Base-by-base conservation (phyloP, 2,113 vertebrate genomes). In the Eolophus roseicapilla region DNA sequence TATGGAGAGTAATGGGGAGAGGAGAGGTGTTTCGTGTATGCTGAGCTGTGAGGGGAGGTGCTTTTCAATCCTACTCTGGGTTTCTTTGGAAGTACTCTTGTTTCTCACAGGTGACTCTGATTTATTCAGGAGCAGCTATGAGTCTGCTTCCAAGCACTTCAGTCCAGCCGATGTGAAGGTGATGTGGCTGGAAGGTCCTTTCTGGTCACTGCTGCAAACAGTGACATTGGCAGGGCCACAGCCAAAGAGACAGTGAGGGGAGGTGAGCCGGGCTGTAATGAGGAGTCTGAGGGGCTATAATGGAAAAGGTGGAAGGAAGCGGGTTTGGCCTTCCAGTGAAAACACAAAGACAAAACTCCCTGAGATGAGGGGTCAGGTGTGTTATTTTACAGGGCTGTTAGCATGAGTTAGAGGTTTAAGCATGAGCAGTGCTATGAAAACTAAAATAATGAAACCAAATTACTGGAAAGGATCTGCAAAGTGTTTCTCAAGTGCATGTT, bases 211-310 rank as follows among this genome's bases (percentile, higher is more conserved):
- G 98, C 98, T 0, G 98, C 97, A 2, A 99, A 98, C 96, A 98
- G 98, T 2, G 98, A 98, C 19, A 98, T 98, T 39, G 98, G 99
- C 33, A 99, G 98, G 98, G 97, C 98, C 7, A 55, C 98, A 1
- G 98, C 98, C 5, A 96, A 74, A 52, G 98, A 98, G 82, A 97
- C 98, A 39, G 98, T 98, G 0, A 98, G 86, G 90, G 97, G 95
- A 98, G 98, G 98, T 98, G 92, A 97, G 95, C 35, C 0, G 19
- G 60, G 20, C 24, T 4, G 6, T 6, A 3, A 0, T 1, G 33
- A 49, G 46, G 27, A 13, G 20, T 31, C 39, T 4, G 17, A 6
- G 55, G 55, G 31, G 14, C 4, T 1, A 1, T 16, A 14, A 3
- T 23, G 6, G 63, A 29, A 35, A 31, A 4, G 10, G 1, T 21